phyloP scores from a whole-genome alignment of 1,140 invertebrate genomes.

The Matsumurasca onukii region DNA sequence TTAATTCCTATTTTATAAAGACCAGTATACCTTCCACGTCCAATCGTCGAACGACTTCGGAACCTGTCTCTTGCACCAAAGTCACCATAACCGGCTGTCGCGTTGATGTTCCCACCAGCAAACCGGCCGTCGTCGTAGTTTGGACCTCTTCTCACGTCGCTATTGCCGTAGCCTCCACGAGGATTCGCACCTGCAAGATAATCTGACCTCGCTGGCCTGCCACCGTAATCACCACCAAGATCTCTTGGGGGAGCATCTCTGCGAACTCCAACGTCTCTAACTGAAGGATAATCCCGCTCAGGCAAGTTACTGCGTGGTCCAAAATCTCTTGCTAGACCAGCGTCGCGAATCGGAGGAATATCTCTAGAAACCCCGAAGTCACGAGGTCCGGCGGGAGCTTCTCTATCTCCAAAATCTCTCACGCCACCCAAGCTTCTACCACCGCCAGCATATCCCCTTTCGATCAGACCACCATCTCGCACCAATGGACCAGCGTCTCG shows the following conservation, averaged over 20 bases:
- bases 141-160: slow-evolving; percentile 38
- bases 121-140: slow-evolving; percentile 34
- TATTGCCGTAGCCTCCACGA: slow-evolving; percentile 47
- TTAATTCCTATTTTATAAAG: no score
- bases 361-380: neutral
- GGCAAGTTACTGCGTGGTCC: neutral
- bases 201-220: neutral
- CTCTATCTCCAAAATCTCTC: neutral
- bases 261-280: neutral
- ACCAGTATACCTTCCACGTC: slow-evolving; percentile 23
- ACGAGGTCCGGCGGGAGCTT: neutral
- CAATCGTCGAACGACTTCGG: slow-evolving; percentile 37
- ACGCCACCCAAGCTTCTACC: neutral
- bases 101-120: slow-evolving; percentile 27
- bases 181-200: neutral
- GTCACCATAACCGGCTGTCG: slow-evolving; percentile 40
- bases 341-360: slow-evolving; percentile 3
- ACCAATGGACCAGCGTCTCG: neutral
- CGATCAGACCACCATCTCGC: no score
- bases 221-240: no score
- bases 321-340: neutral
- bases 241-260: slow-evolving; percentile 10
- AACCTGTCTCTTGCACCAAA: slow-evolving; percentile 30
- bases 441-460: no score
- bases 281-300: neutral